phyloP scores from a whole-genome alignment of 2,888 invertebrate species.

The Cyclophora punctaria region DNA sequence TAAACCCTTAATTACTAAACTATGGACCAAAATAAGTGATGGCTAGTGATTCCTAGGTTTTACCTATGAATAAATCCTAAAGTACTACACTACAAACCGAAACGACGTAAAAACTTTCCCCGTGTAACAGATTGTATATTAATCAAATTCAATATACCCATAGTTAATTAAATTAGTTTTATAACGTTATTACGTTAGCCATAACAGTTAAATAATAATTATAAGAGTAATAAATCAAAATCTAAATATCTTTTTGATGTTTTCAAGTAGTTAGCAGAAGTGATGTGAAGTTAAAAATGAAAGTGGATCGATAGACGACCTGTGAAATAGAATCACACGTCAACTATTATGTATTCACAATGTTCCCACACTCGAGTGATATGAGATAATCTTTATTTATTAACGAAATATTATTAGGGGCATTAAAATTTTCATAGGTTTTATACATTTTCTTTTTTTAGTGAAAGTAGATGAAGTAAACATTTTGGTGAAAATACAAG shows the following conservation, averaged over 20 bases:
- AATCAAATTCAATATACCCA: slow-evolving; percentile 18
- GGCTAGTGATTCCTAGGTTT: too few relatives aligned
- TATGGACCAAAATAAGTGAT: too few relatives aligned
- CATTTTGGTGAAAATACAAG: too few relatives aligned
- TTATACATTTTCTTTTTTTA: not conserved
- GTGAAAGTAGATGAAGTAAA: not conserved
- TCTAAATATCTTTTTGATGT: slow-evolving; percentile 6
- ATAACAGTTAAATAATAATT: slow-evolving; percentile 10
- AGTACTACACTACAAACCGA: too few relatives aligned
- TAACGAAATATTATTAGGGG: not conserved
- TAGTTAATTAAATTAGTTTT: slow-evolving; percentile 12
- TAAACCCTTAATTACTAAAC: too few relatives aligned
- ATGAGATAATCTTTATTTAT: not conserved
- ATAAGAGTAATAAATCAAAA: slow-evolving; percentile 12
- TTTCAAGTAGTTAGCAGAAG: slow-evolving; percentile 1
- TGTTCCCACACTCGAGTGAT: too few relatives aligned
- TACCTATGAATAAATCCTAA: too few relatives aligned
- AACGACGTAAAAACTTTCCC: slow-evolving; percentile 4
- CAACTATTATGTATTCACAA: slow-evolving; percentile 1
- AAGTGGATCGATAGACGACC: slow-evolving; percentile 13
- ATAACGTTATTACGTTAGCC: slow-evolving; percentile 4
- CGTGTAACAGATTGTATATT: slow-evolving; percentile 9
- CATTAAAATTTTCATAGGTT: not conserved
- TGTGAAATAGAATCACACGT: slow-evolving; percentile 4
- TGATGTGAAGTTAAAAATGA: slow-evolving; percentile 10